A percentile compares a stretch with the other conserved stretches of the same genome.
These are phyloP conservation scores for Elysia crispata DNA, from an alignment of 2,888 invertebrate species.

Conservation along the genomic window DNA sequence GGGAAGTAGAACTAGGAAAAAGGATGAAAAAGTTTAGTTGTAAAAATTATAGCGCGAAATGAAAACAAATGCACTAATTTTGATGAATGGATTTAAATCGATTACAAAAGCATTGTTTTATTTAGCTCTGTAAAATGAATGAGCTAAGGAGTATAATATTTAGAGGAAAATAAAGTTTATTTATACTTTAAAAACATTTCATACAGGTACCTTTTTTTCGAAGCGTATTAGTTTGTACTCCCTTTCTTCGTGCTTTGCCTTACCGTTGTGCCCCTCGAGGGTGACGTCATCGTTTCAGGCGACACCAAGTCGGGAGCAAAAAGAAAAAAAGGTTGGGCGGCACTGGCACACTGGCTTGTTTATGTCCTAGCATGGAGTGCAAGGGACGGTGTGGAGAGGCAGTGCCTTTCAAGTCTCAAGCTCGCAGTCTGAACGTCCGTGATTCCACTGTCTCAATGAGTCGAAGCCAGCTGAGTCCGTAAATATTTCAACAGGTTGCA, in stretches of 20 bases:
- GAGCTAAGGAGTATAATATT: neutral
- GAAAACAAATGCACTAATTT: conserved; percentile 37
- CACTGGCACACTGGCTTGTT: too few relatives aligned
- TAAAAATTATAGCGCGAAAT: conserved; percentile 45
- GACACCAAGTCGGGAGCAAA: conserved; percentile 66
- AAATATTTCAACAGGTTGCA: too few relatives aligned
- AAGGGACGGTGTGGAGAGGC: too few relatives aligned
- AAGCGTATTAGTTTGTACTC: neutral
- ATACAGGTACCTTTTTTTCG: neutral
- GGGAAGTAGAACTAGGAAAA: conserved; percentile 57
- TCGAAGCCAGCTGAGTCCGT: too few relatives aligned
- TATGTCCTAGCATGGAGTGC: too few relatives aligned
- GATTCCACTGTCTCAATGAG: too few relatives aligned
- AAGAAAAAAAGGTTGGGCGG: conserved; percentile 25
- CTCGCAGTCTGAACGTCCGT: too few relatives aligned
- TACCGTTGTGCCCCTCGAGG: conserved; percentile 59
- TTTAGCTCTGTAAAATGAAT: neutral
- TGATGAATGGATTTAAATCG: neutral
- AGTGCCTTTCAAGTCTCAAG: too few relatives aligned
- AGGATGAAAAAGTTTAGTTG: conserved; percentile 43
- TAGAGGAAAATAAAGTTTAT: neutral
- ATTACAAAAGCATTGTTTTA: neutral
- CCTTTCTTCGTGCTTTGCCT: conserved; percentile 58
- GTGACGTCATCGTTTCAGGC: conserved; percentile 72
- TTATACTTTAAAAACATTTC: conserved; percentile 3